phyloP scores from a whole-genome alignment of 2,113 vertebrate species.

The Cebidichthys violaceus region DNA sequence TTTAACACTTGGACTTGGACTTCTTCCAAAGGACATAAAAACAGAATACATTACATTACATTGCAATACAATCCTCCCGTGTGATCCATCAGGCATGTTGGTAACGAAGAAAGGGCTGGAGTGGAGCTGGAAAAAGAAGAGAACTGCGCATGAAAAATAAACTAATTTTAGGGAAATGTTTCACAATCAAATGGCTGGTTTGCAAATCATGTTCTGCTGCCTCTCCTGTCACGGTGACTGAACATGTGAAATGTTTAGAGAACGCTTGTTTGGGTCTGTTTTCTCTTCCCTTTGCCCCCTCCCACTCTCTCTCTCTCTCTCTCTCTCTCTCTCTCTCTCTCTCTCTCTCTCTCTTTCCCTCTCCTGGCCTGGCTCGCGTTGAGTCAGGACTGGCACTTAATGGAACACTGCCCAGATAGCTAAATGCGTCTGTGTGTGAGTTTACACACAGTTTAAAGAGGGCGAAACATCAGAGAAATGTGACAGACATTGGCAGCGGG shows the following conservation, averaged over 20 bases:
- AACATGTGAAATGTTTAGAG: slow-evolving; percentile 61
- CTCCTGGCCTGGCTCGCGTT: slow-evolving; percentile 14
- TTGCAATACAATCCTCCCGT: not conserved
- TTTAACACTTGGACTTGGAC: not conserved
- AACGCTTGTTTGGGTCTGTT: slow-evolving; percentile 41
- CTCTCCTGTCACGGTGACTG: slow-evolving; percentile 49
- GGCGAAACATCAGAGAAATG: slow-evolving; percentile 67
- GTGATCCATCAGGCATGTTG: not conserved
- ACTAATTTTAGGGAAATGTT: slow-evolving; percentile 47
- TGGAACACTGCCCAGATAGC: slow-evolving; percentile 63
- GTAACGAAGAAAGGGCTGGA: not conserved
- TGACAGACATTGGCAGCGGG: slow-evolving; percentile 55
- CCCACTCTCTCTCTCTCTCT: not conserved
- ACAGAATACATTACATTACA: not conserved
- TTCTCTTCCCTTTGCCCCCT: slow-evolving; percentile 22
- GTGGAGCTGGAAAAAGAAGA: not conserved
- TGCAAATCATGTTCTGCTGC: slow-evolving; percentile 53
- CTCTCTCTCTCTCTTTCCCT: slow-evolving; percentile 7
- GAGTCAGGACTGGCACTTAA: slow-evolving; percentile 53
- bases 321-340: slow-evolving; percentile 2
- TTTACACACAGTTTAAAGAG: slow-evolving; percentile 41
- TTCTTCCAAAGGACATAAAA: not conserved
- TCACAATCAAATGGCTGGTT: slow-evolving; percentile 52
- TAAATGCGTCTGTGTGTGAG: slow-evolving; percentile 27
- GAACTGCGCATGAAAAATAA: slow-evolving; percentile 37